Conservation (phyloP, 2,113 vertebrate species). For the Mesocricetus auratus region DNA sequence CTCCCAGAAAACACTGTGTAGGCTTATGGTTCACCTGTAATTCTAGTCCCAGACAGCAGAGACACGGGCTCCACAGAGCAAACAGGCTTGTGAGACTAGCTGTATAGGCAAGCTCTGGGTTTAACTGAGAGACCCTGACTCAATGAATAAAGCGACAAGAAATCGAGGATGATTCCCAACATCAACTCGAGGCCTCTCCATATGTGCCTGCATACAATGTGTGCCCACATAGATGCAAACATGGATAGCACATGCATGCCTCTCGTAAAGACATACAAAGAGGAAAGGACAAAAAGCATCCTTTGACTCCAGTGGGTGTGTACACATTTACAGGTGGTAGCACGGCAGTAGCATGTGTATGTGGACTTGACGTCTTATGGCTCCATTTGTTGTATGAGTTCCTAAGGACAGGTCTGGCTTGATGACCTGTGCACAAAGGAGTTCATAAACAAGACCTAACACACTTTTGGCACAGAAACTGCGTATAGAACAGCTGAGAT, state of each 20-base stretch:
- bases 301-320: not conserved
- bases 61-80: not conserved
- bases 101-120: no score
- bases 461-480: not conserved
- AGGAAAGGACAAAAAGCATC: not conserved
- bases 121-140: not conserved
- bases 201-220: not conserved
- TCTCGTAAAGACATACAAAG: not conserved
- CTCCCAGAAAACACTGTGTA: no score
- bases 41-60: not conserved
- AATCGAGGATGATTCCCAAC: not conserved
- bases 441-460: not conserved
- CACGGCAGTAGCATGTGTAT: fast-evolving
- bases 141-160: not conserved
- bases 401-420: not conserved
- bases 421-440: not conserved
- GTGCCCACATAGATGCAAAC: not conserved
- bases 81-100: not conserved
- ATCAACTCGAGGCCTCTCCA: no score
- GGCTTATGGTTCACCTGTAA: not conserved
- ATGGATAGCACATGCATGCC: not conserved
- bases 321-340: not conserved
- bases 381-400: fast-evolving
- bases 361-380: no score
- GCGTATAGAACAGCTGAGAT: not conserved